Conservation (phyloP, 2,797 vertebrate species). For the Gallinago solitaria region DNA sequence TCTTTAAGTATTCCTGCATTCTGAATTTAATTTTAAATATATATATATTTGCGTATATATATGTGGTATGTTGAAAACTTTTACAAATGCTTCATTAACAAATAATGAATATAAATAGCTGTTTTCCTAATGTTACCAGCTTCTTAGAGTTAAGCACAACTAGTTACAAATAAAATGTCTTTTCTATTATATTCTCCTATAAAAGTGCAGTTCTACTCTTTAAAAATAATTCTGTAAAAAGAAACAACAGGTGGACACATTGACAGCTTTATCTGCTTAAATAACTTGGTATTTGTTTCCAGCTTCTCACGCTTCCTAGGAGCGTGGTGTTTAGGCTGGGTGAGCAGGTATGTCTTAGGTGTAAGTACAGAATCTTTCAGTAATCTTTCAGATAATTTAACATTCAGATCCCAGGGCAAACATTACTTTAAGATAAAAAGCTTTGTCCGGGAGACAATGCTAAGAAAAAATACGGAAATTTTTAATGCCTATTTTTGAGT, state of each 20-base stretch:
- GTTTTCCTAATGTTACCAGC: constrained; percentile 1
- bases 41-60: constrained; percentile 6
- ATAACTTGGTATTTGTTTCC: not conserved
- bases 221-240: not conserved
- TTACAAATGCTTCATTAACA: constrained; percentile 1
- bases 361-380: not conserved
- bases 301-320: not conserved
- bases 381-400: not conserved
- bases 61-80: constrained; percentile 2
- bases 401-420: not conserved
- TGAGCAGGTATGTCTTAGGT: not conserved
- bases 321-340: not conserved
- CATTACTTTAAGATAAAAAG: not conserved
- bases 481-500: not conserved
- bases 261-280: not conserved
- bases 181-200: not conserved
- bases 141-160: constrained; percentile 41
- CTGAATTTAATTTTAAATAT: constrained; percentile 15
- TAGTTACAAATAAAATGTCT: not conserved
- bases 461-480: not conserved
- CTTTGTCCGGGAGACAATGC: not conserved
- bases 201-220: constrained; percentile 41
- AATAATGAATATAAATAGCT: constrained; percentile 11
- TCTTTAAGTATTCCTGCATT: constrained; percentile 23
- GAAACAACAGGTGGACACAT: not conserved